Conservation (phyloP, 2,113 vertebrate species). For the Galeopterus variegatus region DNA sequence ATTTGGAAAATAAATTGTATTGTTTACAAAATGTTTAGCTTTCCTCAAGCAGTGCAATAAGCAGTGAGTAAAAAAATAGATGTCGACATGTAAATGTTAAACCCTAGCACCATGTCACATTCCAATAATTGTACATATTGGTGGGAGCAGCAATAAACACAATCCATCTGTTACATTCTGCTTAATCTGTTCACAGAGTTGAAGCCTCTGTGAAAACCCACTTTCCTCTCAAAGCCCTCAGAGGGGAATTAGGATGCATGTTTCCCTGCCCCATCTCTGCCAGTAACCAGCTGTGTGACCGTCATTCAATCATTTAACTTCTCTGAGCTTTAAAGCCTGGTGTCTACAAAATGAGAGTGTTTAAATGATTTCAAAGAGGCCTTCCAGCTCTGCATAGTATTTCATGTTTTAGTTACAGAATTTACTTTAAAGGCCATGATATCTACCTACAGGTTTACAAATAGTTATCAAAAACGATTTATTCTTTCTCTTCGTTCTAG, state of each 20-base stretch:
- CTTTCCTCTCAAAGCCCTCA: slow-evolving; percentile 51
- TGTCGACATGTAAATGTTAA: slow-evolving; percentile 69
- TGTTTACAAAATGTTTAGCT: slow-evolving; percentile 72
- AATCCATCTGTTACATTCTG: slow-evolving; percentile 70
- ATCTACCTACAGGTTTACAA: not conserved
- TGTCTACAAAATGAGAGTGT: not conserved
- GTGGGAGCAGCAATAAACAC: slow-evolving; percentile 59
- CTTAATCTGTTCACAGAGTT: slow-evolving; percentile 58
- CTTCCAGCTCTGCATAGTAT: not conserved
- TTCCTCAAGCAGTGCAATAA: slow-evolving; percentile 54
- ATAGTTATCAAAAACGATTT: not conserved
- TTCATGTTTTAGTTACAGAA: slow-evolving; percentile 42
- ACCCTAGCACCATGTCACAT: slow-evolving; percentile 6
- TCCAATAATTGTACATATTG: slow-evolving; percentile 73
- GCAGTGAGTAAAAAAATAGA: slow-evolving; percentile 63
- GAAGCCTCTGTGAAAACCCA: slow-evolving; percentile 47
- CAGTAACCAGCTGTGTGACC: not conserved
- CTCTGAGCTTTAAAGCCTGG: not conserved
- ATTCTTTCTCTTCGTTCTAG: slow-evolving; percentile 25
- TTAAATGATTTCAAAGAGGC: not conserved
- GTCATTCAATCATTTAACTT: slow-evolving; percentile 9
- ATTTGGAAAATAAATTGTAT: slow-evolving; percentile 62
- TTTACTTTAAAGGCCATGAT: not conserved
- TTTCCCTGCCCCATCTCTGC: not conserved
- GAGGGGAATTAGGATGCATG: not conserved